Evolutionary conservation across 1,140 invertebrate species (phyloP).

Genomic region (Drosophila pectinifera): DNA sequence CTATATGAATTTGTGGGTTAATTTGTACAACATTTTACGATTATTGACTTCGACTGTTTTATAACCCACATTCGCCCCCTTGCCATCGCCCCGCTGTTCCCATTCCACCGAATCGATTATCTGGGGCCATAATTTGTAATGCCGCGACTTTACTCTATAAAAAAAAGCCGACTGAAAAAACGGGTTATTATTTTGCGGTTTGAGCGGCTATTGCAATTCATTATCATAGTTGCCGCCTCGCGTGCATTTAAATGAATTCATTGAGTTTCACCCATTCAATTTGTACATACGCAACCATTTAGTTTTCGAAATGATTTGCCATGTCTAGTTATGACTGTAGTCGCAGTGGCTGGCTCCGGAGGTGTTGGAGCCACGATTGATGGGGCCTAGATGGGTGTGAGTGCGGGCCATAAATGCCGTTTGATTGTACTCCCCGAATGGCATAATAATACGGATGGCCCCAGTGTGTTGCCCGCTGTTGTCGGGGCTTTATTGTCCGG

Average conservation of each 20-base stretch:
- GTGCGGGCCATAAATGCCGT: conserved; percentile 70
- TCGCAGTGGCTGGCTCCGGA: conserved; percentile 15
- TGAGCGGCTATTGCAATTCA: conserved; percentile 76
- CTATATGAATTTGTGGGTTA: conserved; percentile 83
- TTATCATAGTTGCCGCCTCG: conserved; percentile 76
- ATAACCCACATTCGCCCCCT: conserved; percentile 20
- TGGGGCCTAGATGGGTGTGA: conserved; percentile 16
- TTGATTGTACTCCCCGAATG: conserved; percentile 44
- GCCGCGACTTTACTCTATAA: conserved; percentile 43
- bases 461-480: conserved; percentile 20
- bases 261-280: conserved; percentile 77
- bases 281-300: conserved; percentile 71
- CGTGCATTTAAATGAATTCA: conserved; percentile 82
- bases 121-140: conserved; percentile 69
- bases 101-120: conserved; percentile 52
- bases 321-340: conserved; percentile 46
- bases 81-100: neutral
- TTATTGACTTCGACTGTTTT: conserved; percentile 72
- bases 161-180: conserved; percentile 36
- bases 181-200: conserved; percentile 80
- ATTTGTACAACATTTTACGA: conserved; percentile 79
- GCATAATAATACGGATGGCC: conserved; percentile 32
- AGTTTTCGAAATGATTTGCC: conserved; percentile 56
- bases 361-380: conserved; percentile 55
- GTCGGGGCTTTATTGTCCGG: conserved; percentile 2